These are phyloP conservation scores for Hucho hucho DNA, from an alignment of 2,113 vertebrate genomes.

Conservation along the genomic window DNA sequence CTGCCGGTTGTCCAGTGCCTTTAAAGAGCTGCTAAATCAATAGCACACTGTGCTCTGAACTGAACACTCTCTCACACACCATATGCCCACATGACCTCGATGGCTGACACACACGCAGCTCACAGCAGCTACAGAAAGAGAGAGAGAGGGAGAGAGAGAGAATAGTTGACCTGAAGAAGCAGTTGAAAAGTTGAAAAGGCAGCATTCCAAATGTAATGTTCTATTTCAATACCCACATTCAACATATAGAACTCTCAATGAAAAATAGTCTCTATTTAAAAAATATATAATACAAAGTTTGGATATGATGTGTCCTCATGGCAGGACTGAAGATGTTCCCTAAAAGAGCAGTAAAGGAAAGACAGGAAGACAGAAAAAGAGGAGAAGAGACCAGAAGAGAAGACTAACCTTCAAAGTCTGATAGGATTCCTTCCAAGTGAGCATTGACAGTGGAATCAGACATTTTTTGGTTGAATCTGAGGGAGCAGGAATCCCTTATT, in stretches of 20 bases:
- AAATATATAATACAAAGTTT: no score
- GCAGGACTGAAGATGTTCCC: no score
- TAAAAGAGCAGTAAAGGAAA: conserved; percentile 12
- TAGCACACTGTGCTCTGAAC: conserved; percentile 13
- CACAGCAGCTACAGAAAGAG: conserved; percentile 5
- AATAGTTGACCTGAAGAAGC: no score
- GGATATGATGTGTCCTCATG: no score
- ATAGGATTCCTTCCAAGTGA: conserved; percentile 98
- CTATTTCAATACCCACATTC: no score
- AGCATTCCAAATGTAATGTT: no score
- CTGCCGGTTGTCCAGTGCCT: neutral
- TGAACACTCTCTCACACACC: conserved; percentile 3
- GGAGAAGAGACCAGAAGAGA: neutral
- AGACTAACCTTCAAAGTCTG: conserved; percentile 96
- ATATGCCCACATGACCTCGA: conserved; percentile 14
- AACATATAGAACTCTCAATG: no score
- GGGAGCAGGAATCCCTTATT: conserved; percentile 64
- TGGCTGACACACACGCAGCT: neutral
- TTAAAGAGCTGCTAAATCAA: conserved; percentile 9
- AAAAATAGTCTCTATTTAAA: no score
- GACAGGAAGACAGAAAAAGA: neutral
- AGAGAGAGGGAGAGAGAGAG: conserved; percentile 21
- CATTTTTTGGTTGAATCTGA: conserved; percentile 77
- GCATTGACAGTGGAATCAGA: conserved; percentile 94
- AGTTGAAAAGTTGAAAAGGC: no score